Percentiles rank a stretch among this genome's conserved stretches.
phyloP scores from a whole-genome alignment of 1,140 invertebrate genomes.

The Thalassaphorura encarpata region DNA sequence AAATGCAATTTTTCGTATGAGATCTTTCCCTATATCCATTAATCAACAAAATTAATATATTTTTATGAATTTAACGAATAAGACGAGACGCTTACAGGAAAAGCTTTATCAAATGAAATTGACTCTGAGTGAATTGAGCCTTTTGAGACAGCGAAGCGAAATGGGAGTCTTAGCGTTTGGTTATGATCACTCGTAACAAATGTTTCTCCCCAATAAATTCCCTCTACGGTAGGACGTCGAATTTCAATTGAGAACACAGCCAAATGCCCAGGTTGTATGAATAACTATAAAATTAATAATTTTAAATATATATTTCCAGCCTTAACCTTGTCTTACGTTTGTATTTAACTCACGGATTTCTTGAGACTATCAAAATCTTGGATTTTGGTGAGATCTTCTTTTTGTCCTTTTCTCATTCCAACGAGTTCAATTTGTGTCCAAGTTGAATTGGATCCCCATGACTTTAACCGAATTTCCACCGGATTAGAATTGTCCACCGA shows the following conservation, averaged over 20 bases:
- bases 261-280: slow-evolving; percentile 54
- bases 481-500: slow-evolving; percentile 67
- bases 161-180: slow-evolving; percentile 28
- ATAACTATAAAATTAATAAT: slow-evolving; percentile 38
- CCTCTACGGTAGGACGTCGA: slow-evolving; percentile 55
- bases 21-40: slow-evolving; percentile 54
- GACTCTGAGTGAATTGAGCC: slow-evolving; percentile 42
- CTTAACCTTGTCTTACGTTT: background rate
- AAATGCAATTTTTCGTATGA: slow-evolving; percentile 38
- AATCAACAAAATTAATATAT: slow-evolving; percentile 1
- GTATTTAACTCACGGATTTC: slow-evolving; percentile 22
- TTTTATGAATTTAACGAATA: background rate
- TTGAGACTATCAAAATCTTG: slow-evolving; percentile 30
- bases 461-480: slow-evolving; percentile 54
- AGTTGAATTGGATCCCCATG: slow-evolving; percentile 57
- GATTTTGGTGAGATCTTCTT: slow-evolving; percentile 30
- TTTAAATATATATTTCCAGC: background rate
- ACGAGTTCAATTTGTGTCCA: slow-evolving; percentile 54
- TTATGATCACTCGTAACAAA: slow-evolving; percentile 31
- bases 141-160: slow-evolving; percentile 28
- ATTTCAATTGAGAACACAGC: slow-evolving; percentile 63
- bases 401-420: slow-evolving; percentile 51
- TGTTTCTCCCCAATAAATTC: slow-evolving; percentile 56
- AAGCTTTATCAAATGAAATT: slow-evolving; percentile 65
- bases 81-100: slow-evolving; percentile 55